These are phyloP conservation scores for Argopecten irradians DNA, from an alignment of 1,140 invertebrate genomes.

Conservation along the genomic window DNA sequence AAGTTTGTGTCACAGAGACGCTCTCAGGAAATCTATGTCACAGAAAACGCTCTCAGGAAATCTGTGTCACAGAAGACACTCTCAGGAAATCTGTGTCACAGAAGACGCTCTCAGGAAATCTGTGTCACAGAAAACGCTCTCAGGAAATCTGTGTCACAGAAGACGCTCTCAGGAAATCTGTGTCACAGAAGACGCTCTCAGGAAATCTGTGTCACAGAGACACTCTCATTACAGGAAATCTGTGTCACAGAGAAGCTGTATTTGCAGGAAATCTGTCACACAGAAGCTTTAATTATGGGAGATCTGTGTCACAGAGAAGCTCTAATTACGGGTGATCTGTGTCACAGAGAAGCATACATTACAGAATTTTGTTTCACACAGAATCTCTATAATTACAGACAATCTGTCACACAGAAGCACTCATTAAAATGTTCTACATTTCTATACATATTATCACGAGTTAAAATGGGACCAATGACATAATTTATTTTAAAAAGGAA, in stretches of 20 bases:
- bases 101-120: no score
- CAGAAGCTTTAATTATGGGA: background rate
- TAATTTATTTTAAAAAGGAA: background rate
- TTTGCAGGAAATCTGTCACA: background rate
- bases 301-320: background rate
- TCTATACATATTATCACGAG: conserved; percentile 14
- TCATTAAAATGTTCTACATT: background rate
- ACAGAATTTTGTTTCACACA: background rate
- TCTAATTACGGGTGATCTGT: background rate
- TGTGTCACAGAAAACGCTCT: no score
- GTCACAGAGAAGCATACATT: background rate
- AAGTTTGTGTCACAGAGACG: no score
- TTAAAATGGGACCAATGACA: conserved; percentile 17
- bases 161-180: no score
- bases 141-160: no score
- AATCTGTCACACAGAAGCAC: background rate
- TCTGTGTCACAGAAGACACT: no score
- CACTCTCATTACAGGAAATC: background rate
- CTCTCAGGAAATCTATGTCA: no score
- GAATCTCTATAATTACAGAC: background rate
- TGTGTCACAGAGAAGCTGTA: background rate
- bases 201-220: background rate
- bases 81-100: background rate
- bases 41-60: no score
- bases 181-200: no score